Base-by-base conservation (phyloP, 2,888 invertebrate species). In the Dasysyrphus tricinctus region DNA sequence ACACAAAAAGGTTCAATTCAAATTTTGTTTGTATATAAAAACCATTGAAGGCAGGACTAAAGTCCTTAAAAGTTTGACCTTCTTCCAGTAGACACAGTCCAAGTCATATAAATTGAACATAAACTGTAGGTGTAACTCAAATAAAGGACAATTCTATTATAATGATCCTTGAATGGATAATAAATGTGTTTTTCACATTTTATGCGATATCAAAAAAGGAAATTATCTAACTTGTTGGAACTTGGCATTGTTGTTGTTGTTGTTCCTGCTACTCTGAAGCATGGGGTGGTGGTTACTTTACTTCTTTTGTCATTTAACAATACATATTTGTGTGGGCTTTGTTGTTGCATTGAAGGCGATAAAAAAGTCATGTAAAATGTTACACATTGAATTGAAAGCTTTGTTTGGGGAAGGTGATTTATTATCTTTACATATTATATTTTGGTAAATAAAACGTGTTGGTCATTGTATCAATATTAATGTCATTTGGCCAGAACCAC, bases 101-200 rank as follows among this genome's bases (percentile, higher is more conserved):
- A 1, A 16, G 9, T 19, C 37, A 44, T 37, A 34, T 12, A 12
- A 1, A 51, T 9, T 16, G 37, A 12, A 39, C 29, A 39, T 59
- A 19, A 54, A 63, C 8, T 56, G 51, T 29, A 73, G 67, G 67
- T 75, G 74, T 47, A 57, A 51, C 54, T 73, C n/a, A 14, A 24
- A 29, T 16, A 7, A 29, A 56, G 69, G 11, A 51, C 24, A 24
- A 59, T 67, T 82, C 78, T 78, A 72, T 82, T 82, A 75, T 86
- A 86, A 86, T 86, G 86, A 86, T 78, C 70, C 78, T 78, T 82
- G 78, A 86, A 86, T 86, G 57, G 82, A 78, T 81, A 86, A 81
- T 74, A 78, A 86, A 86, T 86, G 82, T 65, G 12, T 61, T 65
- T 34, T 32, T 42, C 51, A 65, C 39, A 19, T 47, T 39, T 24